Base-by-base conservation (phyloP, 2,888 invertebrate genomes). In the Phasia obesa region DNA sequence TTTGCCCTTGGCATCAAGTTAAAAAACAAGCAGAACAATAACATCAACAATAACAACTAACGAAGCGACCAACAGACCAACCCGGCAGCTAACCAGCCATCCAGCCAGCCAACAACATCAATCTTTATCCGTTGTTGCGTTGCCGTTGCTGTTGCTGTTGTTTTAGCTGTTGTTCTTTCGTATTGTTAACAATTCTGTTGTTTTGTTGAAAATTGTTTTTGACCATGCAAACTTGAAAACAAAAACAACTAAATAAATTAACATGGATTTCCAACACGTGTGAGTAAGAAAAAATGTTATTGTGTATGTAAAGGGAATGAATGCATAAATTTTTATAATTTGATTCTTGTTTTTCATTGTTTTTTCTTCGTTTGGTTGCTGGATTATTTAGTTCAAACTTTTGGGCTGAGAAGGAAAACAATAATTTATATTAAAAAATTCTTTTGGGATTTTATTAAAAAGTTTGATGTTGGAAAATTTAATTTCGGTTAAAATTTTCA, bases 1-100 rank as follows among this genome's bases (percentile, higher is more conserved):
- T 67, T 15, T 73, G 71, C 73, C 73, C 78, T 53, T 79, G 73
- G 78, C 73, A 79, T 60, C 65, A 78, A 65, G 59, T 78, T 78
- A 55, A 71, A 74, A 65, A 53, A 55, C 55, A 70, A 49, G 53
- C 19, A 27, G 23, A 77, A 62, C 35, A 60, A 60, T 13, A 60
- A 69, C 42, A 44, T n/a, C 42, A 31, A 25, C 35, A 60, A 60
- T 17, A 31, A 42, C 27, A 49, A 53, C 4, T 23, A 47, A 35
- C 31, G 15, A 47, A 55, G 31, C 64, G 31, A 42, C 51, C 73
- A 35, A 31, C 35, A 47, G 38, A 60, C 35, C 38, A 38, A 23
- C 38, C 38, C 23, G 38, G 6, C 35, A 59, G 7, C n/a, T 4
- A 27, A 15, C 17, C 38, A 53, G 42, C 7, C 17, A 42, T 21